phyloP scores from a whole-genome alignment of 2,797 vertebrate genomes.

The Astyanax mexicanus region DNA sequence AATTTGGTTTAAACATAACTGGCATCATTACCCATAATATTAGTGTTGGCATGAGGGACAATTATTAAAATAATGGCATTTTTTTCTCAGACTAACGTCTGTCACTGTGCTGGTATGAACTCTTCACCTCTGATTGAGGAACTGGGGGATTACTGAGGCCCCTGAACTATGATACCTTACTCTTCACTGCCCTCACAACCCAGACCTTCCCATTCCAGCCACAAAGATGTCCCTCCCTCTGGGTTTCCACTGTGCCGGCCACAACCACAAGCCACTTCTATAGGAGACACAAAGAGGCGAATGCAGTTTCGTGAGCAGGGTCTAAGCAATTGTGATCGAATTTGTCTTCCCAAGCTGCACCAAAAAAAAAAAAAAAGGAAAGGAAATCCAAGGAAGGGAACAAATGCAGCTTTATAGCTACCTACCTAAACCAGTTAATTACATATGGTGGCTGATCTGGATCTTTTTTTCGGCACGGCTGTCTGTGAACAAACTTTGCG shows the following conservation, averaged over 20 bases:
- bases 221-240: slow-evolving; percentile 55
- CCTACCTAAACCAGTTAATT: slow-evolving; percentile 79
- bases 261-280: slow-evolving; percentile 69
- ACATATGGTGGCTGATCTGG: slow-evolving; percentile 76
- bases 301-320: slow-evolving; percentile 59
- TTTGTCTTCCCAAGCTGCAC: slow-evolving; percentile 61
- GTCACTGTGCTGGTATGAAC: slow-evolving; percentile 59
- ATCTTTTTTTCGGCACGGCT: slow-evolving; percentile 71
- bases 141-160: slow-evolving; percentile 47
- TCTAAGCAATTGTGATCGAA: slow-evolving; percentile 67
- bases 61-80: too few relatives aligned
- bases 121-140: slow-evolving; percentile 63
- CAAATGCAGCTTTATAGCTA: slow-evolving; percentile 77
- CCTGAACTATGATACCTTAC: slow-evolving; percentile 25
- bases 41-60: too few relatives aligned
- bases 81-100: too few relatives aligned
- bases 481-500: slow-evolving; percentile 76
- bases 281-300: slow-evolving; percentile 69
- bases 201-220: slow-evolving; percentile 25
- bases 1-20: too few relatives aligned
- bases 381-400: slow-evolving; percentile 72
- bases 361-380: too few relatives aligned
- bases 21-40: too few relatives aligned
- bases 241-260: slow-evolving; percentile 37
- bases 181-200: slow-evolving; percentile 42